phyloP scores from a whole-genome alignment of 2,797 vertebrate species.

The Coendou prehensilis region DNA sequence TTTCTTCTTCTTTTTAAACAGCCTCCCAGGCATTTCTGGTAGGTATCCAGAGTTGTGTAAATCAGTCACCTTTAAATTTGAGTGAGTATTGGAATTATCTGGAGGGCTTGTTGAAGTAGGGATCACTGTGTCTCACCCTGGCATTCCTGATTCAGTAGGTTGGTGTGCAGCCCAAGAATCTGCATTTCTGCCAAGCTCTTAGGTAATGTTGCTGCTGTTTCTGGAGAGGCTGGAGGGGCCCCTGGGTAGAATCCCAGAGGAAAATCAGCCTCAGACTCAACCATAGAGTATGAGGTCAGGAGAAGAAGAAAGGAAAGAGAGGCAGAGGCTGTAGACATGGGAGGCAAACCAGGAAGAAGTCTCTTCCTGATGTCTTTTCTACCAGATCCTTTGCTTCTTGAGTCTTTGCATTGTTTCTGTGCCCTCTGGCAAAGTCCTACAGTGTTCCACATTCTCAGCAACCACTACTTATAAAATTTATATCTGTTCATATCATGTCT shows the following conservation, averaged over 20 bases:
- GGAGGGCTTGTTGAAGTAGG: background rate
- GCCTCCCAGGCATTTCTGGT: background rate
- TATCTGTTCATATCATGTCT: background rate
- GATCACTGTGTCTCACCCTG: background rate
- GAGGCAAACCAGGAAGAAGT: background rate
- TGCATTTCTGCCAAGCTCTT: background rate
- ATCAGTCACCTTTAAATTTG: constrained; percentile 4
- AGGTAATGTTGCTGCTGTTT: background rate
- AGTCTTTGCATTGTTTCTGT: background rate
- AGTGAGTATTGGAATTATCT: background rate
- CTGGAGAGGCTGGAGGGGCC: background rate
- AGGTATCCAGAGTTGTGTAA: background rate
- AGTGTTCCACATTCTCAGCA: background rate
- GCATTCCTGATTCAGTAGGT: background rate
- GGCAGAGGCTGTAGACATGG: background rate
- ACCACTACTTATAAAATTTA: background rate
- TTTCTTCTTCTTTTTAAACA: background rate
- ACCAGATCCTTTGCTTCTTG: background rate
- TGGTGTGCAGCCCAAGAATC: background rate
- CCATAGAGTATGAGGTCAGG: background rate
- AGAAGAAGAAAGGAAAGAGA: background rate
- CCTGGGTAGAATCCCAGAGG: background rate
- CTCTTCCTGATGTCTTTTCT: background rate
- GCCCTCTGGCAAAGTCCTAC: background rate
- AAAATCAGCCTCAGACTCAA: background rate